Percentiles rank a stretch among this genome's conserved stretches.
phyloP scores from a whole-genome alignment of 1,140 invertebrate species.

The Caenorhabditis tropicalis region DNA sequence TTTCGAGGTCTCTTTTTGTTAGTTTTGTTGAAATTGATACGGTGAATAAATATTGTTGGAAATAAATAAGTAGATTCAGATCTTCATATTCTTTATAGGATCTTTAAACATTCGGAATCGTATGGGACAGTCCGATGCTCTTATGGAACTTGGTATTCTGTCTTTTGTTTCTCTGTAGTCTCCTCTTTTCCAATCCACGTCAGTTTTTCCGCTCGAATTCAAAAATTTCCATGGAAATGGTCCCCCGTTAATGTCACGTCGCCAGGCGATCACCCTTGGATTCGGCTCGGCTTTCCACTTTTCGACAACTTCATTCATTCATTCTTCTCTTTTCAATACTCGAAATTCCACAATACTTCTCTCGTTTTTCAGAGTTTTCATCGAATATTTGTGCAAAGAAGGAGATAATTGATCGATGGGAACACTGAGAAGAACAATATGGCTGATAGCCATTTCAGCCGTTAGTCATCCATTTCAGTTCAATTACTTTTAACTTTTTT shows the following conservation, averaged over 20 bases:
- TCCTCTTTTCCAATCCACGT: background rate
- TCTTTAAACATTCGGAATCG: no score
- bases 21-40: no score
- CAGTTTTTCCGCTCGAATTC: background rate
- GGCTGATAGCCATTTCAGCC: background rate
- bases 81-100: no score
- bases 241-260: background rate
- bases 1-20: no score
- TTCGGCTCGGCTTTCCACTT: background rate
- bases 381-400: background rate
- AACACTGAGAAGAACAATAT: background rate
- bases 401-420: background rate
- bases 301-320: constrained; percentile 3
- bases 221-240: background rate
- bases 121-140: no score
- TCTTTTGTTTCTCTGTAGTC: background rate
- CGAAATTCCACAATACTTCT: background rate
- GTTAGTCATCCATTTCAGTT: background rate
- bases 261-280: background rate
- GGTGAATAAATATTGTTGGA: no score
- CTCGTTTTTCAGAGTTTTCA: background rate
- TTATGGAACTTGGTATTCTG: no score
- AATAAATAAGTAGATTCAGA: no score
- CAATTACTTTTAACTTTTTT: background rate
- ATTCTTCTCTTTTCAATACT: background rate